Evolutionary conservation across 2,888 invertebrate species (phyloP).

Genomic region (Philaethria dido): DNA sequence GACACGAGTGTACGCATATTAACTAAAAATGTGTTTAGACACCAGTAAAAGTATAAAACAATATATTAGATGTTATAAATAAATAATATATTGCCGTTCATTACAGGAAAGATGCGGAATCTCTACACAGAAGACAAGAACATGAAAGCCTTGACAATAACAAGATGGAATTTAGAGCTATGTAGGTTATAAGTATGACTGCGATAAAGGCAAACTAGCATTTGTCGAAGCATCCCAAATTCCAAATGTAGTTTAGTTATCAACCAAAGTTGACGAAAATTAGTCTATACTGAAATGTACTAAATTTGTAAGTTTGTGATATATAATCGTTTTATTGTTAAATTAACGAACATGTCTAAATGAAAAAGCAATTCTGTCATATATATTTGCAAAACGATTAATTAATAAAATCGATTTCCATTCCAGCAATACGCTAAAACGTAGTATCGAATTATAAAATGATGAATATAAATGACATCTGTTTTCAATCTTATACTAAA

Average conservation of each 20-base stretch:
- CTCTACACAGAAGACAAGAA: conserved; percentile 68
- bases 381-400: neutral
- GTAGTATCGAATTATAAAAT: neutral
- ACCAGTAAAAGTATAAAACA: neutral
- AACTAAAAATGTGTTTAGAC: too few species aligned
- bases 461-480: neutral
- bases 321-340: conserved; percentile 21
- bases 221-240: conserved; percentile 30
- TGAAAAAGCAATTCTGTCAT: neutral
- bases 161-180: conserved; percentile 68
- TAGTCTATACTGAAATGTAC: conserved; percentile 49
- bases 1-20: too few species aligned
- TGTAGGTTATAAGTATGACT: conserved; percentile 55
- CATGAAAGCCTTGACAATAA: conserved; percentile 62
- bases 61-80: neutral
- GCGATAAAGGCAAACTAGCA: neutral
- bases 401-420: neutral
- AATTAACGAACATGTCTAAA: neutral
- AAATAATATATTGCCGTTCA: conserved; percentile 21
- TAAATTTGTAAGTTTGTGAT: conserved; percentile 39
- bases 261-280: conserved; percentile 78
- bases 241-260: conserved; percentile 77
- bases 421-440: neutral
- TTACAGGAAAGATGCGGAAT: conserved; percentile 77
- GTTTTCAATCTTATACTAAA: conserved; percentile 9